phyloP scores from a whole-genome alignment of 2,113 vertebrate species.

The Callorhinus ursinus region DNA sequence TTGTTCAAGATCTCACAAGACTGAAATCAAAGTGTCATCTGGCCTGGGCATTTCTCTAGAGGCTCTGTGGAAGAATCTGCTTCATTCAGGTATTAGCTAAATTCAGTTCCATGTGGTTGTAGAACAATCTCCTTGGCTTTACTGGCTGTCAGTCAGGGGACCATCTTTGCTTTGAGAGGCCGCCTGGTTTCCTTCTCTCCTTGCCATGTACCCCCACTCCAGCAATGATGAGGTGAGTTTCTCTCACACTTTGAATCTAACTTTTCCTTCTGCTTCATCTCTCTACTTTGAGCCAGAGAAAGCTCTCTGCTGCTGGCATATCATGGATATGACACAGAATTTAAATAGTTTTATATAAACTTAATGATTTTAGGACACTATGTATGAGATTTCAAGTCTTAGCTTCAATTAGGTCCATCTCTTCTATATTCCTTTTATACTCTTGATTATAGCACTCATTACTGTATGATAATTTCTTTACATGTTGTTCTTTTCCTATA shows the following conservation, averaged over 20 bases:
- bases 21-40: neutral
- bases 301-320: neutral
- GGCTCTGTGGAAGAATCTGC: neutral
- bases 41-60: neutral
- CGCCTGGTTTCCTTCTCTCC: neutral
- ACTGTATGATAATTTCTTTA: too few species aligned
- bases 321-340: neutral
- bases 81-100: neutral
- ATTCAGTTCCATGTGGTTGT: neutral
- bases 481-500: too few species aligned
- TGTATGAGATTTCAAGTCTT: neutral
- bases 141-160: neutral
- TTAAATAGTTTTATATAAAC: neutral
- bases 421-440: too few species aligned
- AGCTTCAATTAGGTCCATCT: too few species aligned
- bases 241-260: neutral
- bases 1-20: neutral
- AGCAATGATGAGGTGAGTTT: neutral
- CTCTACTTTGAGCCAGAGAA: neutral
- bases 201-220: neutral
- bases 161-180: neutral
- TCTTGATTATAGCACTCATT: too few species aligned
- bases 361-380: constrained; percentile 22
- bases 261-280: neutral
- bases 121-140: neutral